Evolutionary conservation across 2,888 invertebrate genomes (phyloP).

Genomic region (Cantharis rufa): DNA sequence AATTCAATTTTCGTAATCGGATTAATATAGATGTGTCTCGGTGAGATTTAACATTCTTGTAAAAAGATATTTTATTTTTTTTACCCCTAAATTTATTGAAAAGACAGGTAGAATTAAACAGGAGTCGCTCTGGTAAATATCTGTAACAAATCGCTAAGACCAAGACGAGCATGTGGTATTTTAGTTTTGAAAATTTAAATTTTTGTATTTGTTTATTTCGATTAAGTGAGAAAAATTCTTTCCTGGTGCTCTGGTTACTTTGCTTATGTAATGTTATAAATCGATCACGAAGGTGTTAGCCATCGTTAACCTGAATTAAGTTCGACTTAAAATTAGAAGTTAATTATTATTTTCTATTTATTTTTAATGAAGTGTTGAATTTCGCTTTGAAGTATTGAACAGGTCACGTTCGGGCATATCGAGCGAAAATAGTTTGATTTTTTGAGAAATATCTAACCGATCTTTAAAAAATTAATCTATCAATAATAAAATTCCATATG

Average conservation of each 20-base stretch:
- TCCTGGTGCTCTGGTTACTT: not conserved
- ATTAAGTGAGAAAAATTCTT: not conserved
- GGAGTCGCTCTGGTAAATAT: not conserved
- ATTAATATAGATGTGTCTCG: not conserved
- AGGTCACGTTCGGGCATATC: not conserved
- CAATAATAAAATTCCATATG: not conserved
- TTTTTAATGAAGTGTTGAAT: not conserved
- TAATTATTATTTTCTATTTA: not conserved
- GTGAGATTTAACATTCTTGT: not conserved
- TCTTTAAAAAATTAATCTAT: not conserved
- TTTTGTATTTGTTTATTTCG: not conserved
- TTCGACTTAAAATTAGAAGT: not conserved
- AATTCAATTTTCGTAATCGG: not conserved
- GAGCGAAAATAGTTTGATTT: not conserved
- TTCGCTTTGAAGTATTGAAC: not conserved
- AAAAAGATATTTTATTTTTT: not conserved
- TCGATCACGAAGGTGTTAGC: not conserved
- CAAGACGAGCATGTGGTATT: not conserved
- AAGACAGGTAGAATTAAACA: constrained; percentile 1
- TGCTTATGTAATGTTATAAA: not conserved
- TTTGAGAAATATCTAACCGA: not conserved
- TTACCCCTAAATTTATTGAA: not conserved
- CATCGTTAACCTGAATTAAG: not conserved
- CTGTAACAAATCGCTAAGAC: not conserved
- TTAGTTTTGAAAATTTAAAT: not conserved